Base-by-base conservation (phyloP, 2,888 invertebrate genomes). In the Lutraria lutraria region DNA sequence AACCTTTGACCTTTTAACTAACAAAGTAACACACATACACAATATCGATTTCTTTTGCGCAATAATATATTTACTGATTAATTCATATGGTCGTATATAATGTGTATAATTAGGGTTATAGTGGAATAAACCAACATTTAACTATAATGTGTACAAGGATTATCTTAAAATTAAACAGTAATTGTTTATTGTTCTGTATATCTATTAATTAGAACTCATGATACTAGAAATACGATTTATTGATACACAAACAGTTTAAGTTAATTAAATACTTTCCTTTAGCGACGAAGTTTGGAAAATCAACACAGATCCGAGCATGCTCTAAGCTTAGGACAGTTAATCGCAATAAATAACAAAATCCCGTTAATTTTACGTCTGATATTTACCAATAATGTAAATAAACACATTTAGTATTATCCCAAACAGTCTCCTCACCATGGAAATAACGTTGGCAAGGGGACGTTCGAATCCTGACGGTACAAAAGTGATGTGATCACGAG, bases 321-420 rank as follows among this genome's bases (percentile, higher is more conserved):
- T 25, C 63, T 21, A 25, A 68, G 25, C 4, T 13, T 10, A 25
- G 63, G n/a, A 0, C 6, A 25, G n/a, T 68, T 68, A 68, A 25
- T 68, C 63, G 63, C 25, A 10, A 68, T 68, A 68, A n/a, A n/a
- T 68, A 68, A 43, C 13, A 8, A 68, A 68, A 68, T 68, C 63
- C 13, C 25, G 63, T 68, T 68, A 68, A 68, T 68, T 56, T 68
- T 25, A 68, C 63, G 25, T n/a, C 63, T 25, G 0, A 13, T 68
- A 25, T 68, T 63, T n/a, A 68, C 63, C 6, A 68, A 25, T 25
- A 68, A 68, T 68, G 63, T 68, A 68, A 68, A 68, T 25, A 68
- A 68, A 68, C 10, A 68, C 25, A 25, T 68, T 43, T 68, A 13
- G 25, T 76, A 34, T 31, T 76, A 34, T 31, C 16, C 19, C 34